Evolutionary conservation across 2,888 invertebrate genomes (phyloP), one percentile per base, ranked within the genome.

Genomic region (Eupithecia inturbata): DNA sequence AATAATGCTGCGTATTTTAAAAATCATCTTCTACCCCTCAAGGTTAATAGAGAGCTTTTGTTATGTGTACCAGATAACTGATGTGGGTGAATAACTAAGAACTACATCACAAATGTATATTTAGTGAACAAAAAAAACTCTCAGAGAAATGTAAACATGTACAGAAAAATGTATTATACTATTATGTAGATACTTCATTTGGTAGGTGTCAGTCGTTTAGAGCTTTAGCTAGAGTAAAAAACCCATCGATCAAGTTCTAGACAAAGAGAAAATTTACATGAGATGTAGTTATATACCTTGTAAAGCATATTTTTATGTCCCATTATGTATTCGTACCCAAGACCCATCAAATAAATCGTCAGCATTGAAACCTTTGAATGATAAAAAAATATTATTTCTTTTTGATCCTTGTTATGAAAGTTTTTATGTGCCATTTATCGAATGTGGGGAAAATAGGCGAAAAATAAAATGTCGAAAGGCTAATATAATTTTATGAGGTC

Each of bases 271-370:
- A 36, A 19, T 36, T 33, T 64, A 31, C 63, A 22, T 64, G 19
- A 62, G 31, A 28, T 9, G 3, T 16, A 62, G 1, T 31, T 16
- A 31, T 16, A 31, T 53, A 57, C 57, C 26, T 57, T 57, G 57
- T 57, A 57, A 26, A 26, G 3, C 22, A 53, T 53, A 53, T 26
- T 57, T 67, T 67, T 70, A 57, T 70, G 60, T 68, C 69, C 76
- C 72, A 78, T 80, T 79, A 71, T 62, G 62, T 80, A 79, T 81
- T 81, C 77, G 63, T 75, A n/a, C 71, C 75, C 74, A 66, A 68
- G 28, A 71, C 75, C 69, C 71, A 78, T 80, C 53, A 74, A 79
- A 77, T 79, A 78, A 80, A 82, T 74, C 79, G 76, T 72, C 73
- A 70, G 76, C 70, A 64, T 49, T 67, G 71, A 78, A 77, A 80